Base-by-base conservation (phyloP, 2,888 invertebrate species). In the Parelbella ahira region DNA sequence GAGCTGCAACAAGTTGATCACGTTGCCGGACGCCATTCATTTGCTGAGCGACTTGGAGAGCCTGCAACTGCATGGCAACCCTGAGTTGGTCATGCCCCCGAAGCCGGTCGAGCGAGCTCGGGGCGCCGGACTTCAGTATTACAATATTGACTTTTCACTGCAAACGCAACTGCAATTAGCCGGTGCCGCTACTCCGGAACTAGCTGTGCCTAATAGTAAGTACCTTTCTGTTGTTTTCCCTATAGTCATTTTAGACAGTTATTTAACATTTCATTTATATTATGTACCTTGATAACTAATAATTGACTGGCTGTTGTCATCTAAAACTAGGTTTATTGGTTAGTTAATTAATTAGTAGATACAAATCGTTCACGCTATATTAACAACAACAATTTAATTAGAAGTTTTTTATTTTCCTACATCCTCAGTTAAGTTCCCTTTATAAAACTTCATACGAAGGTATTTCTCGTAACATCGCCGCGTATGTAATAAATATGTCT, bases 81-180 rank as follows among this genome's bases (percentile, higher is more conserved):
- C 95, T 0, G 97, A 98, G 58, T 88, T 99, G 50, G 93, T 98
- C 47, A 98, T 99, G 97, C 99, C 99, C 0, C 80, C 84, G 3
- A 98, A 98, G 78, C 99, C 99, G 0, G 92, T 91, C 7, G 93
- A 96, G 71, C 87, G 92, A 13, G 91, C 93, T 54, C 89, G 92
- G 48, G 94, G 95, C 1, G 89, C 94, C 23, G 96, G 96, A 0
- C 80, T 96, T 32, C 95, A 96, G 68, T 99, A 95, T 82, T 99
- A 99, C 77, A 99, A 99, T 67, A 98, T 99, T 44, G 99, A 99
- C 87, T 99, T 99, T 88, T 98, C 98, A 0, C 88, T 99, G 49
- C 97, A 97, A 88, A 94, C 97, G 60, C 99, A 99, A 76, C 81
- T 99, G 39, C 90, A 96, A 50, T 78, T 97, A 50, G 98, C 98